Evolutionary conservation across 2,797 vertebrate genomes (phyloP).

Genomic region (Molossus molossus): DNA sequence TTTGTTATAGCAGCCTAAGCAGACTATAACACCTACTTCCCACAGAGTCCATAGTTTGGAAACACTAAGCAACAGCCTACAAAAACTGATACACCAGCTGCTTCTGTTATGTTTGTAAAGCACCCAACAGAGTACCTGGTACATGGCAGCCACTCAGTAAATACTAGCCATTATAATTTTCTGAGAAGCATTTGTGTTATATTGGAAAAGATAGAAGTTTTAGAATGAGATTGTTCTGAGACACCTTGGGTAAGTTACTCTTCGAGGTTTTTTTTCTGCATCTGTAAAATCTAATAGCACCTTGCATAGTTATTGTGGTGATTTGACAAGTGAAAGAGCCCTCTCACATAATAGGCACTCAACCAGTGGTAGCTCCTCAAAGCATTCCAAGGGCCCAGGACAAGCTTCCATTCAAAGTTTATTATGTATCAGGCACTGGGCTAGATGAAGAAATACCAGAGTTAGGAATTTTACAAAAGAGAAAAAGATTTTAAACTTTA

Average conservation of each 20-base stretch:
- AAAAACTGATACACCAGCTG: background rate
- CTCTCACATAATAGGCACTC: background rate
- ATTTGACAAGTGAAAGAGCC: background rate
- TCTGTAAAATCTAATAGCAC: slow-evolving; percentile 29
- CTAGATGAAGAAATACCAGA: background rate
- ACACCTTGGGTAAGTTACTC: background rate
- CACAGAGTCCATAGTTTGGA: slow-evolving; percentile 44
- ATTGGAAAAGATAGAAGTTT: slow-evolving; percentile 2
- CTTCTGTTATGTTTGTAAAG: slow-evolving; percentile 36
- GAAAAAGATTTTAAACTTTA: slow-evolving; percentile 42
- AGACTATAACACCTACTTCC: slow-evolving; percentile 25
- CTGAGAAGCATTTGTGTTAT: slow-evolving; percentile 4
- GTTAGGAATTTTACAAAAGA: slow-evolving; percentile 8
- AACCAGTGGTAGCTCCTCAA: background rate
- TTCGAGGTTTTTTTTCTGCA: slow-evolving; percentile 28
- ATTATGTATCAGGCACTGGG: background rate
- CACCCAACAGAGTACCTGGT: slow-evolving; percentile 8
- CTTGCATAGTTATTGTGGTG: background rate
- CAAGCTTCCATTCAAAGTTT: background rate
- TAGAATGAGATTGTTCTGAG: background rate
- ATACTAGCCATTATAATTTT: slow-evolving; percentile 41
- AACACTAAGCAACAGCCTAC: slow-evolving; percentile 18
- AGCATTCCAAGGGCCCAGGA: background rate
- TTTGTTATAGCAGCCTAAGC: background rate
- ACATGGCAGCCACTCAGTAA: slow-evolving; percentile 28